Evolutionary conservation across 2,113 vertebrate species (phyloP), one percentile per base, ranked within the genome.

Genomic region (Puntigrus tetrazona): DNA sequence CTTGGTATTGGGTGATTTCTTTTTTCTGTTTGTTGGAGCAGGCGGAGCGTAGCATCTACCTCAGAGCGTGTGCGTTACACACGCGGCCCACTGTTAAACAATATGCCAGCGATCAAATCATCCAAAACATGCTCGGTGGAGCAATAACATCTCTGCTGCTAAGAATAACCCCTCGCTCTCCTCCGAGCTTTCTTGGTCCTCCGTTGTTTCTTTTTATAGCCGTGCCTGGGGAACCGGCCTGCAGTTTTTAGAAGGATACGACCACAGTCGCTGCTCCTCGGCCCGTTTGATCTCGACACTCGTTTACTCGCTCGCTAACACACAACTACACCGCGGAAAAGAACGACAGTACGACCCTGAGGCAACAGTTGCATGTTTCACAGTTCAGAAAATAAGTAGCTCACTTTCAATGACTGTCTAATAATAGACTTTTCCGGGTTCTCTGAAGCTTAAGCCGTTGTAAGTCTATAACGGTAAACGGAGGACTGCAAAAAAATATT

Each of bases 121-220:
- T 91, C 82, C 79, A 70, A 88, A 87, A 80, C 87, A 83, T 55
- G 77, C 75, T 89, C 86, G 38, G 86, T 67, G 76, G 86, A 90
- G 87, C 84, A 47, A 84, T 89, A 88, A 86, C 89, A 84, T 70
- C 63, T 86, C 79, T 50, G 38, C 20, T 86, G 59, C 93, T 94
- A 93, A 86, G 88, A 94, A 93, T 93, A 94, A 89, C 88, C 0
- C 2, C 10, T 11, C 11, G 47, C 82, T 88, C 89, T 84, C 90
- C 89, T 88, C 78, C 0, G 78, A 84, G 87, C 83, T 41, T 86
- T 55, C 57, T 88, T 85, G 76, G 87, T 88, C 85, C 90, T 89
- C 50, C 86, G 55, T 86, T 83, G 50, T 74, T 88, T 90, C 92
- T 94, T 88, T 88, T 91, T 91, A 92, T 94, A 94, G 93, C 88